Conservation (phyloP, 2,888 invertebrate genomes). For the Hyalella azteca region DNA sequence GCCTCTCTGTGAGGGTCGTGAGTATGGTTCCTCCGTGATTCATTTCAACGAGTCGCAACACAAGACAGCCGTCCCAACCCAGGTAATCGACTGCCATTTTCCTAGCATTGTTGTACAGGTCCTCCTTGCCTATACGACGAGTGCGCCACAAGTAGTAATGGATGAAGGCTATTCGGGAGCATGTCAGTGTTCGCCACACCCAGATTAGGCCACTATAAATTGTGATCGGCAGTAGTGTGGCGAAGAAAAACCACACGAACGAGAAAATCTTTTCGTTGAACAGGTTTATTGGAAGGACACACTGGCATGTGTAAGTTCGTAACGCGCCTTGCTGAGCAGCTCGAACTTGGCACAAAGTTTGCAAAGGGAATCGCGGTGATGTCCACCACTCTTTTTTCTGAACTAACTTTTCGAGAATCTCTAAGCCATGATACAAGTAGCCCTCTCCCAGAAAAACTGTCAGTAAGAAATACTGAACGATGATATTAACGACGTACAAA, state of each 20-base stretch:
- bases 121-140: constrained; percentile 65
- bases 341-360: constrained; percentile 63
- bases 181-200: constrained; percentile 61
- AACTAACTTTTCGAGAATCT: constrained; percentile 60
- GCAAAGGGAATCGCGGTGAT: constrained; percentile 63
- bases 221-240: constrained; percentile 61
- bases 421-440: constrained; percentile 61
- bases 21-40: constrained; percentile 62
- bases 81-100: constrained; percentile 62
- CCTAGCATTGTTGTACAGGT: constrained; percentile 62
- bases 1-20: constrained; percentile 62
- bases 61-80: constrained; percentile 62
- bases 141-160: constrained; percentile 62
- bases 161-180: constrained; percentile 63
- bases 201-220: constrained; percentile 61
- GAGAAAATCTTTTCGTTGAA: constrained; percentile 63
- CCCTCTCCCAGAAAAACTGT: constrained; percentile 63
- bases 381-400: constrained; percentile 62
- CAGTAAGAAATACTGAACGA: constrained; percentile 63
- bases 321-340: constrained; percentile 62
- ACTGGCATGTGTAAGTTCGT: constrained; percentile 62
- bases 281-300: constrained; percentile 62
- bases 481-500: constrained; percentile 63
- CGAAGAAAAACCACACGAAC: constrained; percentile 63
- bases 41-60: constrained; percentile 62